phyloP scores from a whole-genome alignment of 2,888 invertebrate species.

The Tenthredo amoena region DNA sequence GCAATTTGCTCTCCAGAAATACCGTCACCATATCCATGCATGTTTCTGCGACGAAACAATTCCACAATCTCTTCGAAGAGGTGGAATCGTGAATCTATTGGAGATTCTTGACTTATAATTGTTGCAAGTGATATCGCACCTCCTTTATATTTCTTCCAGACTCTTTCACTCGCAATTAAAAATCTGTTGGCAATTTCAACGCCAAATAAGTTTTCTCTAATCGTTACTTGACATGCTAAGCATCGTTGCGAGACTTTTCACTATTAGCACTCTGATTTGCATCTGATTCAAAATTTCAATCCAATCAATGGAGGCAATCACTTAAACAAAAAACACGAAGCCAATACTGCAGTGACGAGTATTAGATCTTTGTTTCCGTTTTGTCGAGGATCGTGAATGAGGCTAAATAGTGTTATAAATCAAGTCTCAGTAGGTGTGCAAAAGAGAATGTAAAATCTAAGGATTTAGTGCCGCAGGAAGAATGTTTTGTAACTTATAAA shows the following conservation, averaged over 20 bases:
- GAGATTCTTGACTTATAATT: background rate
- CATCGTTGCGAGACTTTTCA: background rate
- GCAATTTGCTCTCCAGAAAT: background rate
- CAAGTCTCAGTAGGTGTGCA: background rate
- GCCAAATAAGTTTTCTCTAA: background rate
- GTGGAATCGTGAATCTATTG: background rate
- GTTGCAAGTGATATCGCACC: background rate
- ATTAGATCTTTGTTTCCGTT: background rate
- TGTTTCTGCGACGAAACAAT: background rate
- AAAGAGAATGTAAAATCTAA: background rate
- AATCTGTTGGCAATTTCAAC: slow-evolving; percentile 17
- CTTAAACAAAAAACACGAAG: too few species aligned
- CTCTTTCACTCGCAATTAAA: background rate
- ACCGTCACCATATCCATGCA: background rate
- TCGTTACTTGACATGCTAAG: background rate
- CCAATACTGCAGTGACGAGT: too few species aligned
- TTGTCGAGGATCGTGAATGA: background rate
- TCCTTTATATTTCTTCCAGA: background rate
- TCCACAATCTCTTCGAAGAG: background rate
- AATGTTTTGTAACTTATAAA: background rate
- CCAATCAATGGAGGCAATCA: background rate
- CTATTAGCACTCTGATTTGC: background rate
- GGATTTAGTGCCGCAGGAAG: background rate
- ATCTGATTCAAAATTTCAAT: background rate
- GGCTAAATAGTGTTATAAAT: background rate